phyloP scores from a whole-genome alignment of 2,888 invertebrate genomes.

The Archips crataeganus region DNA sequence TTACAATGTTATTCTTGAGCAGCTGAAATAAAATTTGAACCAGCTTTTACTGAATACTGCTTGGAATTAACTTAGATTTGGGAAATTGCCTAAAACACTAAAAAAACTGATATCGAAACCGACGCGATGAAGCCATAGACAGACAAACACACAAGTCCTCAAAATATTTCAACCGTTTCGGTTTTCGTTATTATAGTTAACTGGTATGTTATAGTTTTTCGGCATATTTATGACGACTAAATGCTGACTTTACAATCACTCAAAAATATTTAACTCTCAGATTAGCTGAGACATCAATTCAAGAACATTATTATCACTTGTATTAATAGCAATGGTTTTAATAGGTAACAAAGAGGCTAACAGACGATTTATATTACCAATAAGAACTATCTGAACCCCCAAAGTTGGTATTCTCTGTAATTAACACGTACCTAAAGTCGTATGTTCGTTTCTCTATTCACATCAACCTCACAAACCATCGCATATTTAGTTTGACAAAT shows the following conservation, averaged over 20 bases:
- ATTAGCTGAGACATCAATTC: background rate
- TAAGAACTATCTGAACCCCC: background rate
- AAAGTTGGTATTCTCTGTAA: background rate
- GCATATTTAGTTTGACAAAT: constrained; percentile 13
- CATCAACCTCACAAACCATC: constrained; percentile 7
- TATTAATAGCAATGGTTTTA: background rate
- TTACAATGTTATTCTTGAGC: background rate
- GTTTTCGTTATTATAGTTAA: background rate
- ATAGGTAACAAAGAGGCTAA: background rate
- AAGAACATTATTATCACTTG: background rate
- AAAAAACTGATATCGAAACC: background rate
- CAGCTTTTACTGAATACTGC: background rate
- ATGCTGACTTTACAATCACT: background rate
- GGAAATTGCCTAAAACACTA: background rate
- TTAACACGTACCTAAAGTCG: background rate
- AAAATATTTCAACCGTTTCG: background rate
- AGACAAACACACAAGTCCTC: background rate
- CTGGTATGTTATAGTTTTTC: background rate
- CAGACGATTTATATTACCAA: background rate
- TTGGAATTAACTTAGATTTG: background rate
- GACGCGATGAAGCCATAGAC: background rate
- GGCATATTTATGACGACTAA: background rate
- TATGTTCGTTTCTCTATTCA: constrained; percentile 14
- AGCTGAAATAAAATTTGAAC: background rate
- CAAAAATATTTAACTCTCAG: background rate